Evolutionary conservation across 2,113 vertebrate species (phyloP).

Genomic region (Lophura nycthemera): DNA sequence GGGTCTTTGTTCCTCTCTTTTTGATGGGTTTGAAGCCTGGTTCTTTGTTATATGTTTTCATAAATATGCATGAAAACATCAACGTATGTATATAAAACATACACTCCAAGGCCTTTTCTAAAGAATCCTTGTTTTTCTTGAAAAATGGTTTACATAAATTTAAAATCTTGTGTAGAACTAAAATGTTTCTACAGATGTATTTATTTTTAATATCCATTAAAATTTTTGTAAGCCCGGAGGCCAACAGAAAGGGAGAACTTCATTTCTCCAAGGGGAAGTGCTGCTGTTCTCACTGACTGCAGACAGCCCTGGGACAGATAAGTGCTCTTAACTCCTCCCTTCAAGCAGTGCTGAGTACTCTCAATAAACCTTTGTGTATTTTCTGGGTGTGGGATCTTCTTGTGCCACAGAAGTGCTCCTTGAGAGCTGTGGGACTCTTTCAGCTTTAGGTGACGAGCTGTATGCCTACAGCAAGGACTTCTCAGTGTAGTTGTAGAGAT

Average conservation of each 20-base stretch:
- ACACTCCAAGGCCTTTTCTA: neutral
- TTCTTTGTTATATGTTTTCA: neutral
- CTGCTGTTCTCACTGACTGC: neutral
- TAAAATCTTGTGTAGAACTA: neutral
- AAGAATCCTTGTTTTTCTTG: neutral
- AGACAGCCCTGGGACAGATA: neutral
- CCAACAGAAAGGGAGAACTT: neutral
- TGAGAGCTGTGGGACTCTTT: neutral
- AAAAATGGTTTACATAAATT: neutral
- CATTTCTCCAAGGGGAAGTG: neutral
- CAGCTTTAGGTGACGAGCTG: neutral
- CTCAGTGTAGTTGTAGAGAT: neutral
- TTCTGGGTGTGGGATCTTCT: neutral
- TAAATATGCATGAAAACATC: neutral
- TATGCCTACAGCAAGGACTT: neutral
- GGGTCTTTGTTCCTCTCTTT: neutral
- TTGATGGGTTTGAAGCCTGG: neutral
- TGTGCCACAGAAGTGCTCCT: neutral
- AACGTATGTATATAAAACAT: neutral
- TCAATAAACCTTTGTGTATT: neutral
- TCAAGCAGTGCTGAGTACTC: neutral
- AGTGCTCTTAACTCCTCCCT: neutral
- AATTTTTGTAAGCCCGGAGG: neutral
- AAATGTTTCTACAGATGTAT: neutral
- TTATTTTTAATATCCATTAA: neutral